Base-by-base conservation (phyloP, 1,140 invertebrate genomes). In the Eriosoma lanigerum region DNA sequence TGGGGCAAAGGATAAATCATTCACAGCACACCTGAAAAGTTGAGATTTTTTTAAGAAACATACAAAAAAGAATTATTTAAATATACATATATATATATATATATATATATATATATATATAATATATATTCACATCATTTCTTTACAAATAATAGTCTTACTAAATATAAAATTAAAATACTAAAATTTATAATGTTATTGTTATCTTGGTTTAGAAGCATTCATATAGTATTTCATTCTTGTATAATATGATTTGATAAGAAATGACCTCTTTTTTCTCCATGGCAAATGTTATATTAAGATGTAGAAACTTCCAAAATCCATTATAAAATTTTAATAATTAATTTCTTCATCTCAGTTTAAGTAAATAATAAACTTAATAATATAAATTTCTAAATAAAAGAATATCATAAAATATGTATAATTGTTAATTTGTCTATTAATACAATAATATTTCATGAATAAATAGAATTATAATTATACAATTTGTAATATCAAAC, bases 1-100 rank as follows among this genome's bases (percentile, higher is more conserved):
- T 26, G 38, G n/a, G 32, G 13, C 44, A 48, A 78, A 78, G 56
- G 54, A 78, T 78, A 46, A 78, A 78, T 46, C 38, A 78, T 62
- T 46, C n/a, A 78, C 6, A 78, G 44, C 56, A 78, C 75, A 78
- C 75, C 75, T 78, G 38, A 78, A 76, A 78, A 78, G 8, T 60
- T 78, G 38, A 60, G 54, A 76, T 60, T 26, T 60, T 78, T 72
- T 46, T 60, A 72, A 48, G 6, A 21, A 52, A 52, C 9, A 72
- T n/a, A 50, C 12, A 72, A 48, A 68, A 46, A 44, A 38, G 32
- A 38, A 4, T 38, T n/a, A n/a, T n/a, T n/a, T n/a, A n/a, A n/a
- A n/a, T n/a, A n/a, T n/a, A n/a, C n/a, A 38, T 38, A 38, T 4
- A 38, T 4, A 38, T 38, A 38, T 38, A 38, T 38, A 38, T 38